Evolutionary conservation across 2,797 vertebrate genomes (phyloP).

Genomic region (Eospalax fontanierii): DNA sequence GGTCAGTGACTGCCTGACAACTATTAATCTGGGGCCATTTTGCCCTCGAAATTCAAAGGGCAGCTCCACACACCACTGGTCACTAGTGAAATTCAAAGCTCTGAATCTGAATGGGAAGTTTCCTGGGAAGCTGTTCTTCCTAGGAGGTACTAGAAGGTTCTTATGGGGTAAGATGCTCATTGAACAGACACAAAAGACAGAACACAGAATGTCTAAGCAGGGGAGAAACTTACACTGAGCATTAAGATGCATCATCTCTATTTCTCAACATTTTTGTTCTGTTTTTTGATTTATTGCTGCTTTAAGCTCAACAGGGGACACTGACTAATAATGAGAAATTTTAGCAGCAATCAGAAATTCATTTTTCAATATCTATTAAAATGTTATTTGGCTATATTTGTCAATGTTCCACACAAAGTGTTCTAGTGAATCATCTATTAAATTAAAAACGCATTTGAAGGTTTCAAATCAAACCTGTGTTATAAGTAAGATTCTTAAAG

Average conservation of each 20-base stretch:
- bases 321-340: neutral
- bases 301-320: slow-evolving; percentile 1
- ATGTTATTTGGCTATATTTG: neutral
- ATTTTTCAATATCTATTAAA: neutral
- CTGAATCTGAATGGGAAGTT: neutral
- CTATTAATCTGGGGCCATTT: neutral
- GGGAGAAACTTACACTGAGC: neutral
- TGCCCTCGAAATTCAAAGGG: neutral
- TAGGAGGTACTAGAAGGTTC: neutral
- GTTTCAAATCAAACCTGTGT: neutral
- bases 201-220: neutral
- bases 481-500: neutral
- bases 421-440: neutral
- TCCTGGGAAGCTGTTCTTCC: neutral
- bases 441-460: neutral
- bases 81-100: neutral
- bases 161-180: neutral
- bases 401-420: neutral
- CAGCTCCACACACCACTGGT: neutral
- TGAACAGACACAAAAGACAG: neutral
- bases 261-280: neutral
- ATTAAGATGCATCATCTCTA: neutral
- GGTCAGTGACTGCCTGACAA: neutral
- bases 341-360: neutral
- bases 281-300: neutral